Evolutionary conservation across 1,140 invertebrate species (phyloP), one percentile per base, ranked within the genome.

Genomic region (Drosophila repleta): DNA sequence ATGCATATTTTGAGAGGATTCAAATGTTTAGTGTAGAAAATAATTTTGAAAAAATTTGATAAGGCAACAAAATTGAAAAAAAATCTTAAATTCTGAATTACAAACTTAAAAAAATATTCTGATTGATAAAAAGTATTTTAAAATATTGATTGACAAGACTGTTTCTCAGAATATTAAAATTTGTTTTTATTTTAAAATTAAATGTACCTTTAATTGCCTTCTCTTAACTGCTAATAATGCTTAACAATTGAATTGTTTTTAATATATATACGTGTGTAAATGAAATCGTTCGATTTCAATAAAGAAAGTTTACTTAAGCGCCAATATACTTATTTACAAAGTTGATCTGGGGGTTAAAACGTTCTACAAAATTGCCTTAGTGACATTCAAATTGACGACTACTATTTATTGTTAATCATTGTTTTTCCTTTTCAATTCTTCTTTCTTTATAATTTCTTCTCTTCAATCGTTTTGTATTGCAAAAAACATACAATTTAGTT

Each of bases 201-300:
- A 79, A 82, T 88, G 32, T 87, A 87, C 82, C 82, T 88, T 88
- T 87, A 87, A 88, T 87, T 88, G 83, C 82, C 82, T 53, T 83
- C 68, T 68, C 83, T 87, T 87, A 88, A 76, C 68, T 79, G 65
- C 83, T 88, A 88, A 46, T 88, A 87, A 87, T 87, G 79, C 79
- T 88, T 87, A 87, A 87, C 82, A 87, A 87, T 87, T 87, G 61
- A 87, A 87, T 88, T 88, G 82, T 87, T 82, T 52, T 65, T 55
- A 41, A 69, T 73, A 26, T 72, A 56, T 73, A 29, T 64, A 24
- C 61, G 52, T 63, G 43, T 51, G 20, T 77, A 37, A 65, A 52
- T 60, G 26, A 61, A 57, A 45, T 87, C 61, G 74, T 66, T 35
- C 10, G 66, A 70, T 65, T 72, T 72, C 20, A 74, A 61, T 69